Conservation (phyloP, 2,888 invertebrate genomes). For the Dinocampus coccinellae region DNA sequence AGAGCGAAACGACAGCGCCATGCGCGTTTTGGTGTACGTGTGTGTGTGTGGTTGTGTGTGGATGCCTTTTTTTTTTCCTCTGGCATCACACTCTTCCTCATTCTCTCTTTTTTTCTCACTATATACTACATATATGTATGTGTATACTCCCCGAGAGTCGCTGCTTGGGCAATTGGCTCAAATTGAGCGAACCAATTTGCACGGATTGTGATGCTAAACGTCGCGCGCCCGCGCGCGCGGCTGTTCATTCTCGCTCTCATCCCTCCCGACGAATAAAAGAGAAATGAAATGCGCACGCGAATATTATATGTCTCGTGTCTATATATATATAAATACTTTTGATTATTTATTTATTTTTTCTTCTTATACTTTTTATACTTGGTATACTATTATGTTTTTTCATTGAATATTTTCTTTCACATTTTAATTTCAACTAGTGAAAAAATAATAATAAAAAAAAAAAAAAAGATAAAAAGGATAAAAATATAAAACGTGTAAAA, state of each 20-base stretch:
- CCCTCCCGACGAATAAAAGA: slow-evolving; percentile 10
- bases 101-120: neutral
- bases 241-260: slow-evolving; percentile 22
- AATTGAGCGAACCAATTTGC: slow-evolving; percentile 61
- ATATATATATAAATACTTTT: neutral
- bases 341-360: neutral
- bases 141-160: slow-evolving; percentile 22
- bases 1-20: slow-evolving; percentile 34
- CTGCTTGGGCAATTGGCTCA: slow-evolving; percentile 53
- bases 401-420: neutral
- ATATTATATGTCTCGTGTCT: neutral
- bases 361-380: neutral
- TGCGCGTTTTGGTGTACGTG: neutral
- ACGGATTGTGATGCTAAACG: slow-evolving; percentile 63
- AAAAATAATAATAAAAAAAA: no score
- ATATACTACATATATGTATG: neutral
- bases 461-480: no score
- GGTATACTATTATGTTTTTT: neutral
- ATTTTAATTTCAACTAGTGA: neutral
- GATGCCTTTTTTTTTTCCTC: neutral
- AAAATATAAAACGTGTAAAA: no score
- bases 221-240: no score
- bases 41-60: neutral
- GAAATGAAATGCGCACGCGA: neutral
- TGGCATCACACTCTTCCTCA: neutral